Base-by-base conservation (phyloP, 2,113 vertebrate species). In the Tetrax tetrax region DNA sequence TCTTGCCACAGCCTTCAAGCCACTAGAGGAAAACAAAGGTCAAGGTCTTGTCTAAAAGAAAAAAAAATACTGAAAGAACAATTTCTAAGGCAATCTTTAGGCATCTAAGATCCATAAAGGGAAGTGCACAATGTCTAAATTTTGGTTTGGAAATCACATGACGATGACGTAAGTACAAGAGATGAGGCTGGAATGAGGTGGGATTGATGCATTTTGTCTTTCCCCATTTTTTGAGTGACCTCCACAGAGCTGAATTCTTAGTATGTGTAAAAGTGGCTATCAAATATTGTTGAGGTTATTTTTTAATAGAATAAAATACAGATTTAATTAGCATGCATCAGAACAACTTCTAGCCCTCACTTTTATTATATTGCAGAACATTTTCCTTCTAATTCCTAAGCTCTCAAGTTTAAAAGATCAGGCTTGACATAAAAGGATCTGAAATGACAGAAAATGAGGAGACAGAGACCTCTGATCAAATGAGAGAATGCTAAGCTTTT, bases 341-440 rank as follows among this genome's bases (percentile, higher is more conserved):
- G 35, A 89, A 90, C 65, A 90, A 90, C 7, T 93, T 90, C 33
- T 74, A 66, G 27, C 56, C 43, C 28, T 94, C 17, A 9, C 19
- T 91, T 87, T 66, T 63, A 51, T 54, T 47, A 28, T 69, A 76
- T 83, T 79, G 72, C 69, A 83, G 90, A 91, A 82, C 38, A 64
- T 69, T 94, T 94, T 83, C 28, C 10, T 88, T 93, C 83, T 65
- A 83, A 82, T 88, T 90, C 66, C 11, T 79, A 72, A 93, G 20
- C 41, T 61, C 35, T 85, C 59, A 53, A 92, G 53, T 91, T 95
- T 94, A 76, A 95, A 92, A 85, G 75, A 95, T 88, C 78, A 92
- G 45, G 35, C 82, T 79, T 93, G 61, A 85, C 70, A 85, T 76
- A 60, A 93, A 87, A 94, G 79, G 53, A 91, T 79, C 81, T 93